Base-by-base conservation (phyloP, 1,140 invertebrate species). In the Leptoteleia sp. region DNA sequence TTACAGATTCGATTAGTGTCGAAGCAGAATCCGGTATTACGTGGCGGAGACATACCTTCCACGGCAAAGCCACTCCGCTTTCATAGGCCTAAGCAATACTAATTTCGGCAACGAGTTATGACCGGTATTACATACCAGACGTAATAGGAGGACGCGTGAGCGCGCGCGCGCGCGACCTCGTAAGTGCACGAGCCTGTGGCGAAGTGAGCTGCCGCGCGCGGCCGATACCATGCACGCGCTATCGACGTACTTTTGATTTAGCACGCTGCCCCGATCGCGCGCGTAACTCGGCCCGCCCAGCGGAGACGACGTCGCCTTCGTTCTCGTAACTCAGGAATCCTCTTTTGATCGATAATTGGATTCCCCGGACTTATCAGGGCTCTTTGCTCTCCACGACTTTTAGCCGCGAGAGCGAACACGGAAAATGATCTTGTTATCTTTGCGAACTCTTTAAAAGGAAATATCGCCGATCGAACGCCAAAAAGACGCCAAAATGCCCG, bases 1-100 rank as follows among this genome's bases (percentile, higher is more conserved):
- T 86, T 86, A 85, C 83, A 83, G 83, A 83, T 79, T 81, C 82
- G 83, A 85, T 86, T 85, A 86, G 83, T 83, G 84, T 86, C 72
- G 68, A 76, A 59, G 37, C 64, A 76, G 62, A 73, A 76, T 80
- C 55, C 72, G 68, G 72, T 47, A 73, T 76, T 73, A 62, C 47
- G 61, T 47, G 64, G 45, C 65, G 62, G 65, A 67, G 77, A 71
- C 71, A 76, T 68, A 64, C 25, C 78, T 40, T 55, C 43, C 38
- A 3, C 29, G 52, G 43, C 13, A 31, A 38, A 64, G 68, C 61
- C 57, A 29, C 38, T 42, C 35, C 16, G 67, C 57, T 70, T 79
- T 81, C 76, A 79, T 83, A 85, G 76, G 79, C 82, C 84, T 79
- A 83, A 83, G 79, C 81, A 79, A 83, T 87, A 86, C 82, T 86